Base-by-base conservation (phyloP, 1,140 invertebrate species). In the Schlechtendalia chinensis region DNA sequence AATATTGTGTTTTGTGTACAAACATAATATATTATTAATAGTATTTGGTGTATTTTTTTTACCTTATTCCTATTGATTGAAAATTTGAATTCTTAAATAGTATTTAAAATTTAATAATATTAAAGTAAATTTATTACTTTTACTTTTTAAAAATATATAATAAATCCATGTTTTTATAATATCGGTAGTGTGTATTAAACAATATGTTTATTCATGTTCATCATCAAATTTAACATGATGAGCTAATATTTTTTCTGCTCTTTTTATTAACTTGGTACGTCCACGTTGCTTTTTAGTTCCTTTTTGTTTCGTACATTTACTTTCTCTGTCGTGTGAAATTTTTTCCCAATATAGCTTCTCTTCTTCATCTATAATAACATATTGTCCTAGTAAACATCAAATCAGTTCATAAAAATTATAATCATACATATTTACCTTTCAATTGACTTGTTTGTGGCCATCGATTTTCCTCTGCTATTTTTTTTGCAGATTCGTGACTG, bases 301-400 rank as follows among this genome's bases (percentile, higher is more conserved):
- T 27, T 84, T 82, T 80, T 89, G 89, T 82, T 89, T 90, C 1
- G 85, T 84, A 5, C 90, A 84, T 83, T 91, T 91, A 16, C 88
- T 86, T 81, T 87, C 85, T 77, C 90, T 87, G 84, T 91, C 89
- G 59, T 83, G 84, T 59, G 84, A 82, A 67, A 91, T 90, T 85
- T 91, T 91, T 16, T 89, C 85, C 90, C 90, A 92, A 84, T 92
- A 92, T 1, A 84, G 82, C 47, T 86, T 86, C 84, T 92, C 91
- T 82, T 89, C 88, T 29, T 89, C 87, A 22, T 87, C 89, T 85
- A 84, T 82, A 6, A 22, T 65, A 58, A 85, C 83, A 14, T 84
- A 82, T 50, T 84, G 11, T 14, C 71, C 32, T 83, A 19, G 84
- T 32, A 84, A 82, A 82, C n/a, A n/a, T n/a, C 79, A 58, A 47